Conservation (phyloP, 1,140 invertebrate genomes). For the Neodiprion lecontei region DNA sequence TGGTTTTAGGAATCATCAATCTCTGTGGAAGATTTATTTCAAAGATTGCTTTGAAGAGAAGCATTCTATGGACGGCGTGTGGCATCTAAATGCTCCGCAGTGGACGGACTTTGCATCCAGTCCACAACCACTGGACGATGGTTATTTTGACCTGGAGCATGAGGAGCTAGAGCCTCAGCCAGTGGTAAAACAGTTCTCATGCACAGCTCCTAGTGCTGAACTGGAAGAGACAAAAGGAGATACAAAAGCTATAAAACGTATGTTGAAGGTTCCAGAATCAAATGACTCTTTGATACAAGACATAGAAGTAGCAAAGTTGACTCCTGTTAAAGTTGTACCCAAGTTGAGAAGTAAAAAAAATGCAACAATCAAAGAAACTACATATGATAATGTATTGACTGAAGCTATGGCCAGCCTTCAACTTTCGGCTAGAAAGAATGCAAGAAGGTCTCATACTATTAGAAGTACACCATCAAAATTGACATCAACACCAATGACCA, state of each 20-base stretch:
- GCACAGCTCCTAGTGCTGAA: background rate
- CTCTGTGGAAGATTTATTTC: too few relatives aligned
- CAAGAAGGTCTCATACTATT: conserved; percentile 19
- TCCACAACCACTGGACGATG: conserved; percentile 33
- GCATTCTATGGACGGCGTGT: background rate
- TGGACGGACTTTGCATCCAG: conserved; percentile 49
- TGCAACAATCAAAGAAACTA: conserved; percentile 31
- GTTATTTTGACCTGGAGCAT: conserved; percentile 42
- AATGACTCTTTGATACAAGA: conserved; percentile 29
- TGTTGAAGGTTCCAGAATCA: conserved; percentile 11
- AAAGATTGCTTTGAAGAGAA: background rate
- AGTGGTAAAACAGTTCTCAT: background rate
- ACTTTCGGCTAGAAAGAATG: conserved; percentile 27
- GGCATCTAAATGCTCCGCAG: conserved; percentile 42
- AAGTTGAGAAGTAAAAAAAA: conserved; percentile 34
- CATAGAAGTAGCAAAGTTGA: conserved; percentile 36
- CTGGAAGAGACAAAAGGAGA: background rate
- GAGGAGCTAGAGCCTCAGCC: conserved; percentile 23
- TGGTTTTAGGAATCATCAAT: too few relatives aligned
- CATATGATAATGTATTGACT: conserved; percentile 40
- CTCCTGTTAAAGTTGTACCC: conserved; percentile 34
- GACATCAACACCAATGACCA: conserved; percentile 31
- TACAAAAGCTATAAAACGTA: background rate
- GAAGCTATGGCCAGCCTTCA: conserved; percentile 40
- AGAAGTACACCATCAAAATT: conserved; percentile 33